Base-by-base conservation (phyloP, 2,888 invertebrate species). In the Rhingia rostrata region DNA sequence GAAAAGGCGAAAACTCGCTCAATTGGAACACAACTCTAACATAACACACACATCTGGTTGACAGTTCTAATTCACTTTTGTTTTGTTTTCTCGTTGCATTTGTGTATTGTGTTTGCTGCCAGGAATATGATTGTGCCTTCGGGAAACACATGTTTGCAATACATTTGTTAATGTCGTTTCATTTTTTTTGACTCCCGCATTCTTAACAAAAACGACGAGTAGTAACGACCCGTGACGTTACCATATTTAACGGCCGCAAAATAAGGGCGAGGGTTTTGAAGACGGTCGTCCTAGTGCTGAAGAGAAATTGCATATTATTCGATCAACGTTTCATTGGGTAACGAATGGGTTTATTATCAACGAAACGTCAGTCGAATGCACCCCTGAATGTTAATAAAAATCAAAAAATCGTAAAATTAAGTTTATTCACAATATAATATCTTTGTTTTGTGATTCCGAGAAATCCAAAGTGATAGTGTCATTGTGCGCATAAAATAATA, bases 151-250 rank as follows among this genome's bases (percentile, higher is more conserved):
- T 83, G 78, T 56, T 73, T 83, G 43, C 49, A 73, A 78, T 69
- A 61, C 22, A 22, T 22, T 69, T 73, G 67, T 79, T 51, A 83
- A 63, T 63, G 73, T 66, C 30, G 49, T 22, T 51, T 32, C 51
- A 54, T 54, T 63, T 47, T 64, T 64, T 33, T 49, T 56, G 37
- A 53, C 53, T 35, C 53, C 60, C 60, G 43, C 49, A 69, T 78
- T 72, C 72, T 58, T 22, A 47, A 47, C 12, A 47, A 7, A 47
- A 9, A 9, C 22, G 22, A 22, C 47, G 9, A 43, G 6, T 56
- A 69, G 83, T 79, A 83, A 83, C 83, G 73, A 83, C 43, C 83
- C 79, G 73, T 79, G 73, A 83, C 73, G 79, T 69, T 60, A 53
- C 63, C 53, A 58, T 58, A 77, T 64, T 49, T 69, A 79, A 74